Base-by-base conservation (phyloP, 2,797 vertebrate species). In the Rhabdophis nuchalis region DNA sequence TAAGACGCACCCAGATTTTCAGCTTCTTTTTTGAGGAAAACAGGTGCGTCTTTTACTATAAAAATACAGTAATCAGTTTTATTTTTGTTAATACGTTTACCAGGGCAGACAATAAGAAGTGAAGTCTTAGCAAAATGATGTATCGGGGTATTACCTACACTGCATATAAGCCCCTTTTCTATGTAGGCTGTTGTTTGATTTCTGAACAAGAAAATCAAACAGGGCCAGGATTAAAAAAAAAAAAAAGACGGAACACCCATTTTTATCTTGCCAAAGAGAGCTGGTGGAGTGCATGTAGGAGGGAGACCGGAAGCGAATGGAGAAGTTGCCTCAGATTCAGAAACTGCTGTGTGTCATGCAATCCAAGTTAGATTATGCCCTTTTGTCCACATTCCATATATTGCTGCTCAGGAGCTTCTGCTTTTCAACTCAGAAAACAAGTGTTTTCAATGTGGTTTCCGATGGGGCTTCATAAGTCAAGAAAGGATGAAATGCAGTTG, bases 361-460 rank as follows among this genome's bases (percentile, higher is more conserved):
- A 5, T 86, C 16, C 85, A 56, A 56, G 20, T 87, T 87, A 87
- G 53, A 87, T 32, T 56, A 87, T 86, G 52, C 16, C 9, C 52
- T 53, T 8, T 86, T 9, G 16, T 54, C 52, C n/a, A 87, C 36
- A 56, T 18, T 82, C 72, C 20, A 82, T 5, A 4, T 54, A 29
- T 86, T 32, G 95, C 53, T 56, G 53, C 20, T 82, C 53, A 23
- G 86, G 23, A 56, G 18, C 54, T 87, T 87, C n/a, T 56, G n/a
- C 85, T 11, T 87, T 87, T 54, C 93, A 94, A 93, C 88, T 90
- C 85, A 94, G 96, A 58, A 29, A 95, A 9, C 41, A 82, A 82
- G 36, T 25, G 72, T 41, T 94, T 97, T 96, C 96, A 98, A 98
- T 98, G 98, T 98, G 92, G 96, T 96, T 91, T 96, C 92, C 85